Percentiles rank a stretch among this genome's conserved stretches.
Evolutionary conservation across 2,797 vertebrate genomes (phyloP).

Genomic region (Huso huso): DNA sequence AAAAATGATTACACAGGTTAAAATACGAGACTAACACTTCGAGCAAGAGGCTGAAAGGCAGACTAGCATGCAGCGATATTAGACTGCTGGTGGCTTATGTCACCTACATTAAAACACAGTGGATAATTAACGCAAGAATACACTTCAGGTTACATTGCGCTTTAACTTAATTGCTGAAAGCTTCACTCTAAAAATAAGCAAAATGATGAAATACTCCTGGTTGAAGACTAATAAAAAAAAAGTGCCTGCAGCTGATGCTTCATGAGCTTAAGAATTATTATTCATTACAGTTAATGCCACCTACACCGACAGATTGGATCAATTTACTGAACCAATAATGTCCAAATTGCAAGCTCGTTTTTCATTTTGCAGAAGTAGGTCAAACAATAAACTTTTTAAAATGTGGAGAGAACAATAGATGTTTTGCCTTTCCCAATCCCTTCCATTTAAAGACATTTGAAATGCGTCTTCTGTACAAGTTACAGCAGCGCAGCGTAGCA

Average conservation of each 20-base stretch:
- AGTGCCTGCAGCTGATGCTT: slow-evolving; percentile 32
- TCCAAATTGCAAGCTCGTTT: slow-evolving; percentile 44
- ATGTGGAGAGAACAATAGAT: too few species aligned
- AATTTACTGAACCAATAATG: slow-evolving; percentile 31
- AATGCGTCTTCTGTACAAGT: too few species aligned
- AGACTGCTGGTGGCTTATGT: background rate
- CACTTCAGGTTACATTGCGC: too few species aligned
- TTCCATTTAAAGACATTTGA: too few species aligned
- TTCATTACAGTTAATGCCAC: slow-evolving; percentile 34
- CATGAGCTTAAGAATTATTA: slow-evolving; percentile 45
- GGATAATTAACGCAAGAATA: background rate
- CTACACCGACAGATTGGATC: slow-evolving; percentile 33
- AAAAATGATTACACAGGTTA: too few species aligned
- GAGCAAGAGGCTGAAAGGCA: too few species aligned
- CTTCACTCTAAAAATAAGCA: slow-evolving; percentile 28
- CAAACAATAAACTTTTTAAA: slow-evolving; percentile 27
- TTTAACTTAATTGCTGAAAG: too few species aligned
- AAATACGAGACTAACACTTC: background rate
- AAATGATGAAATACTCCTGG: slow-evolving; percentile 27
- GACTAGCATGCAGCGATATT: background rate
- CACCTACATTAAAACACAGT: background rate
- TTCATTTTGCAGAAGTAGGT: slow-evolving; percentile 50
- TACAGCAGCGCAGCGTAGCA: too few species aligned
- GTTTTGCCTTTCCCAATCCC: too few species aligned
- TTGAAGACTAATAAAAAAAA: slow-evolving; percentile 34